Percentiles rank a stretch among this genome's conserved stretches.
Evolutionary conservation across 2,888 invertebrate species (phyloP).

Genomic region (Epistrophella euchroma): DNA sequence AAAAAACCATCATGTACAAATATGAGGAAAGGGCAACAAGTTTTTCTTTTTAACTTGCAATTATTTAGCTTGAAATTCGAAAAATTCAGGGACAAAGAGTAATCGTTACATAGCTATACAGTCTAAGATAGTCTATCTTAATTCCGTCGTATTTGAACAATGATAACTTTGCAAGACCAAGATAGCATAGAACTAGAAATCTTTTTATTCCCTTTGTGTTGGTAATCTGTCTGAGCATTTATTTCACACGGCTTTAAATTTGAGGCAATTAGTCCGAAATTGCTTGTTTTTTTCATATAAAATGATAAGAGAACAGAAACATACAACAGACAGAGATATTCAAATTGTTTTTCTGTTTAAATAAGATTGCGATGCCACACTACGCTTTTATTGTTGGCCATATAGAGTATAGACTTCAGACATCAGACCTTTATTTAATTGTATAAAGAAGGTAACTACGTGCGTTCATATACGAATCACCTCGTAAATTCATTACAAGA

Average conservation of each 20-base stretch:
- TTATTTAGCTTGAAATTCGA: too few relatives aligned
- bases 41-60: too few relatives aligned
- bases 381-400: constrained; percentile 63
- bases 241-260: constrained; percentile 57
- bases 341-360: constrained; percentile 70
- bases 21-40: too few relatives aligned
- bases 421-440: constrained; percentile 59
- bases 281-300: constrained; percentile 46
- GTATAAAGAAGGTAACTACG: constrained; percentile 32
- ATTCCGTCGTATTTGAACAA: constrained; percentile 31
- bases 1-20: too few relatives aligned
- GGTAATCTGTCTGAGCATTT: constrained; percentile 42
- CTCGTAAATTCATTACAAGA: constrained; percentile 62
- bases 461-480: constrained; percentile 32
- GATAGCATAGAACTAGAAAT: constrained; percentile 17
- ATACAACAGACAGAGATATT: constrained; percentile 52
- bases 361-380: constrained; percentile 63
- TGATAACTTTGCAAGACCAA: constrained; percentile 52
- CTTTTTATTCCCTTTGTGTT: constrained; percentile 49
- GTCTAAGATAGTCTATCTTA: background rate
- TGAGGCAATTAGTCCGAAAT: constrained; percentile 57
- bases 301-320: constrained; percentile 66
- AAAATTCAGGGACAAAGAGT: too few relatives aligned
- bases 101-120: too few relatives aligned
- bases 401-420: constrained; percentile 52